A percentile compares a stretch with the other conserved stretches of the same genome.
Evolutionary conservation across 2,888 invertebrate genomes (phyloP).

Genomic region (Melinopterus prodromus): DNA sequence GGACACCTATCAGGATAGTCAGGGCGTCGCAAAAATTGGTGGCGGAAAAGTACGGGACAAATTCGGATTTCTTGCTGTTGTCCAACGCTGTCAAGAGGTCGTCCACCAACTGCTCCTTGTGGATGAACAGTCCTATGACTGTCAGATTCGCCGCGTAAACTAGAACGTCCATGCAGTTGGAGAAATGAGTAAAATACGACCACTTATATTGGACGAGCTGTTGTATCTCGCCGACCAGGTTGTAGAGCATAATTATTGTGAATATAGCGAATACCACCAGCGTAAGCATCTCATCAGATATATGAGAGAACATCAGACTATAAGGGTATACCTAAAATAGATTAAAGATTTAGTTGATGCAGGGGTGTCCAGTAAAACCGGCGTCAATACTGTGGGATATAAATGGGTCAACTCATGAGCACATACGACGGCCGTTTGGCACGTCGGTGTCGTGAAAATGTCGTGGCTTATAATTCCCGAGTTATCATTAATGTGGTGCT

Average conservation of each 20-base stretch:
- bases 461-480: too few relatives aligned
- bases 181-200: slow-evolving; percentile 34
- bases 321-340: slow-evolving; percentile 39
- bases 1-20: slow-evolving; percentile 36
- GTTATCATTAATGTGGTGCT: too few relatives aligned
- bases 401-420: too few relatives aligned
- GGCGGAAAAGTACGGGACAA: slow-evolving; percentile 40
- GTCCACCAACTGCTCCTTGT: slow-evolving; percentile 34
- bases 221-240: slow-evolving; percentile 32
- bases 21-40: slow-evolving; percentile 37
- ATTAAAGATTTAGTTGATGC: not conserved
- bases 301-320: slow-evolving; percentile 39
- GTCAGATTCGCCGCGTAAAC: slow-evolving; percentile 33
- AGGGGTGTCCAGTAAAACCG: too few relatives aligned
- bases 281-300: slow-evolving; percentile 36
- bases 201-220: slow-evolving; percentile 13
- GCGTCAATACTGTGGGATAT: too few relatives aligned
- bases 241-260: slow-evolving; percentile 34
- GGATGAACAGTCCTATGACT: slow-evolving; percentile 13
- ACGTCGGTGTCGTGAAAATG: too few relatives aligned
- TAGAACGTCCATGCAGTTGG: slow-evolving; percentile 42
- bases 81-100: slow-evolving; percentile 39
- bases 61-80: slow-evolving; percentile 40
- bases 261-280: slow-evolving; percentile 36
- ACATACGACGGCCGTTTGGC: too few relatives aligned